Evolutionary conservation across 2,888 invertebrate genomes (phyloP).

Genomic region (Notodonta dromedarius): DNA sequence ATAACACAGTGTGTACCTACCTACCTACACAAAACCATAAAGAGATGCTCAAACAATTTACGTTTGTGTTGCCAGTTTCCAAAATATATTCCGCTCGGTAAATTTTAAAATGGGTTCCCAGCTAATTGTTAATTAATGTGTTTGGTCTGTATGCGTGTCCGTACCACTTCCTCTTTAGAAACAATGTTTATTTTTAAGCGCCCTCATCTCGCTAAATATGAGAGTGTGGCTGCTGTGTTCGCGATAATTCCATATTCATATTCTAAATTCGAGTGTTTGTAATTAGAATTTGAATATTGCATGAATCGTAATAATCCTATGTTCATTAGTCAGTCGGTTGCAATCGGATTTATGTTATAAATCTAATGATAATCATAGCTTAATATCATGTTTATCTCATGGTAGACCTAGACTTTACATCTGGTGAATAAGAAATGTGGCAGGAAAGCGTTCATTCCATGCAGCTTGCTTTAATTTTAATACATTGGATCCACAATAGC

Average conservation of each 20-base stretch:
- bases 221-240: slow-evolving; percentile 7
- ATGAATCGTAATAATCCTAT: neutral
- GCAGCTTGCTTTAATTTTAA: no score
- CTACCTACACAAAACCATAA: neutral
- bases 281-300: slow-evolving; percentile 1
- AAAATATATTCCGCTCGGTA: slow-evolving; percentile 14
- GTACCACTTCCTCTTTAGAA: slow-evolving; percentile 11
- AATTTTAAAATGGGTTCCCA: slow-evolving; percentile 11
- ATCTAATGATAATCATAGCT: no score
- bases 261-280: neutral
- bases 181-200: slow-evolving; percentile 10
- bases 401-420: no score
- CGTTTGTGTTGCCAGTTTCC: slow-evolving; percentile 2
- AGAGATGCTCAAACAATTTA: neutral
- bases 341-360: no score
- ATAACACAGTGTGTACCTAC: no score
- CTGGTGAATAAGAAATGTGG: no score
- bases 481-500: no score
- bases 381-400: no score
- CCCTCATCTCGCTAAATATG: slow-evolving; percentile 23
- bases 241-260: no score
- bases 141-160: slow-evolving; percentile 14
- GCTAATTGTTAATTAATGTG: slow-evolving; percentile 22
- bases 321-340: no score
- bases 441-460: no score